Percentiles rank a stretch among this genome's conserved stretches.
These are phyloP conservation scores for Brachyptera putata DNA, from an alignment of 2,888 invertebrate species.

Conservation along the genomic window DNA sequence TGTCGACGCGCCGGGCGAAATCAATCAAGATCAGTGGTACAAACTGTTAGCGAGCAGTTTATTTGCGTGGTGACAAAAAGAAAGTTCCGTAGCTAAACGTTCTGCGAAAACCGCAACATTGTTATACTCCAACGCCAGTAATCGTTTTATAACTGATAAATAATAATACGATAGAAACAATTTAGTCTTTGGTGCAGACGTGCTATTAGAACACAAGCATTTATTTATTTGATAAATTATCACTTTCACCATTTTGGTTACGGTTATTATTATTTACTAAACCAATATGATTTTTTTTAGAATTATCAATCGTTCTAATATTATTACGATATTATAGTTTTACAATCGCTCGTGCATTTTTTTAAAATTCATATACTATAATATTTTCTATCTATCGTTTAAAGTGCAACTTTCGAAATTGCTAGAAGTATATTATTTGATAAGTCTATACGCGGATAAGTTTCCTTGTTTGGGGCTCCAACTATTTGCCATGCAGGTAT, in stretches of 20 bases:
- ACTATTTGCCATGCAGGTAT: background rate
- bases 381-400: conserved; percentile 8
- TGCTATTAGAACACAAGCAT: no score
- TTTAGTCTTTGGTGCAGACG: background rate
- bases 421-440: background rate
- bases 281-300: no score
- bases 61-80: background rate
- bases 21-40: no score
- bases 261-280: no score
- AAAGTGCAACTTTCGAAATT: conserved; percentile 1
- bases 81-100: no score
- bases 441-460: background rate
- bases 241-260: no score
- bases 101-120: no score
- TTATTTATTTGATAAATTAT: no score
- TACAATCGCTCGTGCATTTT: conserved; percentile 15
- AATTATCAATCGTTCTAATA: conserved; percentile 8
- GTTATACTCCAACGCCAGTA: no score
- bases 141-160: background rate
- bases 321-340: conserved; percentile 9
- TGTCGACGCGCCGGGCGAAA: no score
- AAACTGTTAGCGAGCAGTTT: background rate
- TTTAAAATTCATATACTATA: background rate
- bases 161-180: background rate
- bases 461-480: conserved; percentile 2